Evolutionary conservation across 2,888 invertebrate species (phyloP).

Genomic region (Phymatocera aterrima): DNA sequence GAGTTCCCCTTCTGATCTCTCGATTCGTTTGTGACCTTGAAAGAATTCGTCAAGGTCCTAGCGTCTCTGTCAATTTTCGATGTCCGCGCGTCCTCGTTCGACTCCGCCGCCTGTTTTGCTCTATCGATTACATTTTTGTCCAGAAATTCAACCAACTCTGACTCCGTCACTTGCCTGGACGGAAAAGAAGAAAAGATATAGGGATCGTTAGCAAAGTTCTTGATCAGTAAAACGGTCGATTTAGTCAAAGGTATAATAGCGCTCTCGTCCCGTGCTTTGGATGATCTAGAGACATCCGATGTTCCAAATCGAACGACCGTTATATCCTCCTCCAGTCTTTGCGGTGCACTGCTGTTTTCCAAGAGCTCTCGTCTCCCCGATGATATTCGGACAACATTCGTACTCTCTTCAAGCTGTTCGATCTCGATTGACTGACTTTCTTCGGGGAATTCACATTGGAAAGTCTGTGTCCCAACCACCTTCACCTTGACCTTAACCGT

Average conservation of each 20-base stretch:
- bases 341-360: not conserved
- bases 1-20: not conserved
- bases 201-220: not conserved
- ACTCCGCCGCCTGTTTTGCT: not conserved
- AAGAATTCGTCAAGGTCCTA: slow-evolving; percentile 5
- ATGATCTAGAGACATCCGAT: not conserved
- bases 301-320: not conserved
- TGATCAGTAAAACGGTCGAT: slow-evolving; percentile 2
- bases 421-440: slow-evolving; percentile 2
- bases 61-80: not conserved
- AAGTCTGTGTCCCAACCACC: slow-evolving; percentile 20
- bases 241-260: not conserved
- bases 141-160: not conserved
- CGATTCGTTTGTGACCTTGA: not conserved
- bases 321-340: not conserved
- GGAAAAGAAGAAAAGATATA: not conserved
- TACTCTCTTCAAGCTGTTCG: not conserved
- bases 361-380: not conserved
- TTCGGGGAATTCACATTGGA: slow-evolving; percentile 16
- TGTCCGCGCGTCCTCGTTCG: not conserved
- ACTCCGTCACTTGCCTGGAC: not conserved
- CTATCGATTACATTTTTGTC: not conserved
- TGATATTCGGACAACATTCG: not conserved
- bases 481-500: not conserved
- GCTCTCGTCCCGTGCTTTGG: not conserved